Evolutionary conservation across 2,797 vertebrate genomes (phyloP).

Genomic region (Amphiprion clarkii): DNA sequence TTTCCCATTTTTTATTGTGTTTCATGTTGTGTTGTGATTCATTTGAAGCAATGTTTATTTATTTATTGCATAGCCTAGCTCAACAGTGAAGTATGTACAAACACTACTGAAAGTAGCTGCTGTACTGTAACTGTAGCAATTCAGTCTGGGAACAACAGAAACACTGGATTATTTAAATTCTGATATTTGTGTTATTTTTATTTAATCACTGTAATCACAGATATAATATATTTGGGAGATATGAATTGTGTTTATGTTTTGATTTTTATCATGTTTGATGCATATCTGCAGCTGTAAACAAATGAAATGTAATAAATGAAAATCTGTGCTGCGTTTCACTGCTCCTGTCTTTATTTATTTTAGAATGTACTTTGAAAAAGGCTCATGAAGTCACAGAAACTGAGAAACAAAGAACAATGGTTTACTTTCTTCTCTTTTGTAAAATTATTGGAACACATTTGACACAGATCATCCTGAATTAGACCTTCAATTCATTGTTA

Average conservation of each 20-base stretch:
- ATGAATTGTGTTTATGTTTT: constrained; percentile 29
- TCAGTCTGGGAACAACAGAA: constrained; percentile 12
- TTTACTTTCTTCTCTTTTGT: not conserved
- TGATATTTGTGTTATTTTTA: constrained; percentile 49
- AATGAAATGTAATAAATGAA: constrained; percentile 46
- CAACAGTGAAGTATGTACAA: constrained; percentile 1
- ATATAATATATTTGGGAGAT: constrained; percentile 42
- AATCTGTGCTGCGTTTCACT: not conserved
- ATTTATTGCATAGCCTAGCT: constrained; percentile 55
- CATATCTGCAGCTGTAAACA: constrained; percentile 42
- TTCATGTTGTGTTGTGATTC: constrained; percentile 43
- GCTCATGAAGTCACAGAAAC: too few species aligned
- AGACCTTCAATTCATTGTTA: not conserved
- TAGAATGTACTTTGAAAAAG: not conserved
- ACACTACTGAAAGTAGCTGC: constrained; percentile 43
- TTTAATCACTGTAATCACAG: constrained; percentile 41
- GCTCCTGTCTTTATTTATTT: not conserved
- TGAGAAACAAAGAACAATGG: too few species aligned
- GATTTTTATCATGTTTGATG: constrained; percentile 56
- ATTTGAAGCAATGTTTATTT: constrained; percentile 33
- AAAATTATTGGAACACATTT: not conserved
- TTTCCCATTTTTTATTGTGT: constrained; percentile 14
- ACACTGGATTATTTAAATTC: constrained; percentile 28
- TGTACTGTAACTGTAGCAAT: constrained; percentile 26
- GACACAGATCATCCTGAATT: not conserved